These are phyloP conservation scores for Acropternis orthonyx DNA, from an alignment of 2,797 vertebrate genomes.

Conservation along the genomic window DNA sequence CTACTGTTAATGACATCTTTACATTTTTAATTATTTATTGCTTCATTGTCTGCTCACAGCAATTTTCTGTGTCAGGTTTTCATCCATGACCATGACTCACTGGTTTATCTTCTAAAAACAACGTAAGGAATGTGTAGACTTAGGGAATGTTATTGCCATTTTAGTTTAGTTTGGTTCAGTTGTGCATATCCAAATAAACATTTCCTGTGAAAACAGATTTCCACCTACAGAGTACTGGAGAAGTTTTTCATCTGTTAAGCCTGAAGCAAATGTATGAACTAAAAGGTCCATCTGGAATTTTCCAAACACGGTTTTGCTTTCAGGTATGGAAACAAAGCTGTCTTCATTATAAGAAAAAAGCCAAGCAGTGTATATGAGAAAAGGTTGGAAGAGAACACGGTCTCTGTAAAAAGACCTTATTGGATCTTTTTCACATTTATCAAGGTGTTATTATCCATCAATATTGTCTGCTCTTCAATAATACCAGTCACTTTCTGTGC, in stretches of 20 bases:
- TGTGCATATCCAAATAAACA: background rate
- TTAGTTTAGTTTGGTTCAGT: background rate
- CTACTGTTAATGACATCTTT: background rate
- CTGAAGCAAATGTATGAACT: background rate
- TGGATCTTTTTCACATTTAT: background rate
- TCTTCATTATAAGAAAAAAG: background rate
- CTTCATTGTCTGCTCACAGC: background rate
- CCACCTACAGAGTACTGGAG: background rate
- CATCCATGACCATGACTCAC: background rate
- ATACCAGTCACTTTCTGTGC: background rate
- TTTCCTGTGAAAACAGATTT: background rate
- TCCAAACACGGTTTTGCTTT: background rate
- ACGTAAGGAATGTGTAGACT: background rate
- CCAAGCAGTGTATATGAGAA: background rate
- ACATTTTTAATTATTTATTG: background rate
- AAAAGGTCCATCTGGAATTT: background rate
- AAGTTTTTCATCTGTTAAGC: background rate
- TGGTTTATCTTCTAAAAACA: background rate
- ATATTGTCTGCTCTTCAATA: background rate
- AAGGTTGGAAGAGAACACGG: background rate
- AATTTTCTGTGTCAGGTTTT: background rate
- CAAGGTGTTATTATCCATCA: background rate
- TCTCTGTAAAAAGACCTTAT: background rate
- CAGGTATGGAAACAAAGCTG: background rate
- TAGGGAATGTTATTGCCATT: background rate